Evolutionary conservation across 2,888 invertebrate species (phyloP).

Genomic region (Acholoe squamosa): DNA sequence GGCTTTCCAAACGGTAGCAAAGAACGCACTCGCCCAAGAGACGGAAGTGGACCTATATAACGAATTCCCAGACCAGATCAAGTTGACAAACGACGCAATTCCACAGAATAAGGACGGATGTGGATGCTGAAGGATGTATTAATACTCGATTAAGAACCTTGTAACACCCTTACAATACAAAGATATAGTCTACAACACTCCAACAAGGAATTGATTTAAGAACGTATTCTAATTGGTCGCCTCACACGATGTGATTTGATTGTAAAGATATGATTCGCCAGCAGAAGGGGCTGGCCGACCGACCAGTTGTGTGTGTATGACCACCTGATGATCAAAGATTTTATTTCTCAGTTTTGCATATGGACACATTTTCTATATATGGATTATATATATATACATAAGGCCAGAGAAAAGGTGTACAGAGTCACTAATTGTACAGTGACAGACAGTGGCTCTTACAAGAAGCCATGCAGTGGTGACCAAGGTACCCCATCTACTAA

Average conservation of each 20-base stretch:
- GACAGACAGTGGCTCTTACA: not conserved
- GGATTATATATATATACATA: not conserved
- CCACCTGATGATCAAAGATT: slow-evolving; percentile 46
- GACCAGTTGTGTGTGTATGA: slow-evolving; percentile 17
- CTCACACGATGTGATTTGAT: slow-evolving; percentile 22
- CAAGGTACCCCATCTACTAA: not conserved
- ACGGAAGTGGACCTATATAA: slow-evolving; percentile 95
- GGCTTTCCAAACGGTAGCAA: slow-evolving; percentile 99
- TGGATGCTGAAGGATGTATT: slow-evolving; percentile 73
- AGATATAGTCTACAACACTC: slow-evolving; percentile 19
- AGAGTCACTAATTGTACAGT: not conserved
- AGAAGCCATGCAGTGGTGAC: not conserved
- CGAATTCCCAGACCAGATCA: slow-evolving; percentile 98
- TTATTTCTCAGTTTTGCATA: slow-evolving; percentile 19
- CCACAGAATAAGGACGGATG: slow-evolving; percentile 76
- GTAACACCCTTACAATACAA: slow-evolving; percentile 23
- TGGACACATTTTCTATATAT: slow-evolving; percentile 53
- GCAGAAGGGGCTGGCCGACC: not conserved
- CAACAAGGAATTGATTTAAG: not conserved
- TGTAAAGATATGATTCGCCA: not conserved
- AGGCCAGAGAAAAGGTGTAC: not conserved
- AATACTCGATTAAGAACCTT: slow-evolving; percentile 24
- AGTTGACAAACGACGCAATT: slow-evolving; percentile 78
- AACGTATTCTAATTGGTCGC: slow-evolving; percentile 11
- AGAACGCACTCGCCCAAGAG: slow-evolving; percentile 94